Percentiles rank a stretch among this genome's conserved stretches.
These are phyloP conservation scores for Caenorhabditis brenneri DNA, from an alignment of 1,140 invertebrate genomes.

Conservation along the genomic window DNA sequence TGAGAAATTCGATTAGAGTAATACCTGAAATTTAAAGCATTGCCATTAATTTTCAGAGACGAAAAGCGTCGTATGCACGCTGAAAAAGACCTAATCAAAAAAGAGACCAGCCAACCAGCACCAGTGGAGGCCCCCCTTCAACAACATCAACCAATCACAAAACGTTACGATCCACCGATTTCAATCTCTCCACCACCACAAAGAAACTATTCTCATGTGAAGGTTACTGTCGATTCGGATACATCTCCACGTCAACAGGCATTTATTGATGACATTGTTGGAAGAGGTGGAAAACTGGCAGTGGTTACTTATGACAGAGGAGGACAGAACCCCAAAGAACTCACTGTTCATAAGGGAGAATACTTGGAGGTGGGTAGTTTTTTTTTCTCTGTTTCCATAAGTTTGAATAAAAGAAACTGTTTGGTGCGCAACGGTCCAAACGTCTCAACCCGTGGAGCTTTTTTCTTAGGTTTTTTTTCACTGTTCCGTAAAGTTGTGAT, in stretches of 20 bases:
- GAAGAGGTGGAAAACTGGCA: constrained; percentile 81
- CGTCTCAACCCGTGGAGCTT: too few species aligned
- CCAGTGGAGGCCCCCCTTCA: neutral
- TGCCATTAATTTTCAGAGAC: constrained; percentile 58
- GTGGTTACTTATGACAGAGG: constrained; percentile 91
- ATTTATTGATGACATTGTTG: constrained; percentile 59
- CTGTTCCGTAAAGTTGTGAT: too few species aligned
- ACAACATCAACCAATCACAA: neutral
- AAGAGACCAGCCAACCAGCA: neutral
- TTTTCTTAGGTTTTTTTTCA: too few species aligned
- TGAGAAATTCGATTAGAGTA: too few species aligned
- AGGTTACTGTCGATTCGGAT: constrained; percentile 14
- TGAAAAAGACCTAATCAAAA: constrained; percentile 53
- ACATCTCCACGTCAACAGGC: constrained; percentile 59
- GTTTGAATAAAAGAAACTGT: constrained; percentile 75
- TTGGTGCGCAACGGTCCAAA: constrained; percentile 98
- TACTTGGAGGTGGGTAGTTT: constrained; percentile 82
- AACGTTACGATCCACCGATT: neutral
- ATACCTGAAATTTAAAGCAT: too few species aligned
- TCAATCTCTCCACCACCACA: constrained; percentile 32
- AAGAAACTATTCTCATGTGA: constrained; percentile 5
- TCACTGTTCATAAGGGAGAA: constrained; percentile 91
- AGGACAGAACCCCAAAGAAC: constrained; percentile 96
- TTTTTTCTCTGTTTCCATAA: neutral
- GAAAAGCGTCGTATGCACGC: constrained; percentile 62